Percentiles rank a stretch among this genome's conserved stretches.
phyloP scores from a whole-genome alignment of 2,113 vertebrate species.

The Onychorhynchus coronatus region DNA sequence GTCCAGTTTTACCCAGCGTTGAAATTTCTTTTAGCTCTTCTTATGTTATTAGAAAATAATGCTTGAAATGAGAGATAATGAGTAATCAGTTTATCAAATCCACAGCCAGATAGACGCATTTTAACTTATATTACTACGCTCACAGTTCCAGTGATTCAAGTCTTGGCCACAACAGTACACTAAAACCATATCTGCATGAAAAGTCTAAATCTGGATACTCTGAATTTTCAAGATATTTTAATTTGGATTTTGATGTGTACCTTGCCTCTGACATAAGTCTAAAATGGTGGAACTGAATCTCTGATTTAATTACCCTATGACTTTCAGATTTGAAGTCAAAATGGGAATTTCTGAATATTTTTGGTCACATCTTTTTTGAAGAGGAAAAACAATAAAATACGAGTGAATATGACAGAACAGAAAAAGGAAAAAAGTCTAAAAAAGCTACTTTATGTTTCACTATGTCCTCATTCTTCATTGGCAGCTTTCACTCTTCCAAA shows the following conservation, averaged over 20 bases:
- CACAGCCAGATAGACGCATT: not conserved
- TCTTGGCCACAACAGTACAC: not conserved
- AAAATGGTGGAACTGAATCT: not conserved
- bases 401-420: not conserved
- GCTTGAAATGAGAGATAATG: not conserved
- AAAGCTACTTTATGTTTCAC: not conserved
- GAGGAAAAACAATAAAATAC: not conserved
- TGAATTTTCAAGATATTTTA: not conserved
- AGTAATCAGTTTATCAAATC: not conserved
- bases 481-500: not conserved
- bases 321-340: not conserved
- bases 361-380: not conserved
- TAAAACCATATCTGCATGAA: not conserved
- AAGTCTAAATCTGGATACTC: not conserved
- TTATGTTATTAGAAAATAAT: not conserved
- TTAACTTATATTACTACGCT: not conserved
- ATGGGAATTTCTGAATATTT: not conserved
- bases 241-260: not conserved
- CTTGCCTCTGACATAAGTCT: not conserved
- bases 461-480: not conserved
- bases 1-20: not conserved
- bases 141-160: not conserved
- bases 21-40: not conserved
- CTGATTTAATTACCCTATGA: not conserved
- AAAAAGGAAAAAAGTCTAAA: not conserved